Evolutionary conservation across 2,113 vertebrate genomes (phyloP).

Genomic region (Cervus canadensis): DNA sequence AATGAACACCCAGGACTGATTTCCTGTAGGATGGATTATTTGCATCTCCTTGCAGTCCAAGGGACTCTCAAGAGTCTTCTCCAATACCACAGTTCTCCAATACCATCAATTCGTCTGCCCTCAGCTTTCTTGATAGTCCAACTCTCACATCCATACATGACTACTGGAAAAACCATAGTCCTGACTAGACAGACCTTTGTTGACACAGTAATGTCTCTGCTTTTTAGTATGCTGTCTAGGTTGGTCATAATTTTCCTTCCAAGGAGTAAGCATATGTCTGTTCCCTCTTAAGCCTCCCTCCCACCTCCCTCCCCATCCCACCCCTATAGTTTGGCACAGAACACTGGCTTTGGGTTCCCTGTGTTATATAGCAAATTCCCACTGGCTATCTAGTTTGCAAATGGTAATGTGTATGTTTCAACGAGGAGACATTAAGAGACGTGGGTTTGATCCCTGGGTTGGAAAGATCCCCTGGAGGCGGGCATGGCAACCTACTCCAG

Average conservation of each 20-base stretch:
- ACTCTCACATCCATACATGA: background rate
- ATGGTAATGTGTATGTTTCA: background rate
- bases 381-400: background rate
- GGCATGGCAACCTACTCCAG: background rate
- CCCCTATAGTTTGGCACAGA: background rate
- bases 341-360: background rate
- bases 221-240: background rate
- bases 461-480: background rate
- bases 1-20: background rate
- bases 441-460: background rate
- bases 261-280: background rate
- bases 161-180: background rate
- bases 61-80: background rate
- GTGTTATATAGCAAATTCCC: background rate
- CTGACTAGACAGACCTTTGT: background rate
- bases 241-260: background rate
- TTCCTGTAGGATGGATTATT: background rate
- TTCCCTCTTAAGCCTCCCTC: background rate
- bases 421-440: background rate
- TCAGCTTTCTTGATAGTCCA: background rate
- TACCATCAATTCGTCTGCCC: background rate
- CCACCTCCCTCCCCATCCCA: background rate
- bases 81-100: background rate
- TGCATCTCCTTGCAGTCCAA: background rate
- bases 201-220: background rate